Base-by-base conservation (phyloP, 2,113 vertebrate species). In the Phylloscopus trochilus region DNA sequence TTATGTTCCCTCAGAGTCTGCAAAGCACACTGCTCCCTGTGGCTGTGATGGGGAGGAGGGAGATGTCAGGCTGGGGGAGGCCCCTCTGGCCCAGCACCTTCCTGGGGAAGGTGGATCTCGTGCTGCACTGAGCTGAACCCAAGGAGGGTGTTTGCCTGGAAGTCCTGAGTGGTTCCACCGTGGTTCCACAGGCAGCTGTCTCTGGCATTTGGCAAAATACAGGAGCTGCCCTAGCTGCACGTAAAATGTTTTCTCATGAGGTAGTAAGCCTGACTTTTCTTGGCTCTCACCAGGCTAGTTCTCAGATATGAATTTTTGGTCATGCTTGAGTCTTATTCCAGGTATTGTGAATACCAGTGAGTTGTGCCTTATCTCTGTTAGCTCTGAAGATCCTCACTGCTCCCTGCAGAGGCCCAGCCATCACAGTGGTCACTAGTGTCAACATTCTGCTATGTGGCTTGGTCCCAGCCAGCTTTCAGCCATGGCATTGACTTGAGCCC, bases 81-180 rank as follows among this genome's bases (percentile, higher is more conserved):
- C 1, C 9, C 11, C 27, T 75, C n/a, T 72, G 46, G 17, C 37
- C 47, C 52, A 14, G 41, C 68, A 28, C 27, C 26, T 76, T 70
- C 59, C 53, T 2, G 6, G 44, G 35, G 53, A 82, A 22, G 31
- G 63, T 49, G 47, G 26, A 22, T 72, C 22, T 73, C 0, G 0
- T 64, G 49, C 31, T 91, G 43, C 59, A 15, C 70, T 28, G 35
- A 75, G 47, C 21, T 96, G 67, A 87, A 68, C 53, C 35, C 1
- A 0, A 46, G 58, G 53, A 44, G 0, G 0, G 3, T 0, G 11
- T 15, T 11, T 70, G 20, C 46, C 58, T 64, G 52, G 52, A 37
- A 79, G 37, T 24, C n/a, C 21, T 23, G 39, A 77, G 28, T 0
- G 0, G 17, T 43, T 89, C 87, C 66, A 17, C 43, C 0, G 37